These are phyloP conservation scores for Hippocampus zosterae DNA, from an alignment of 2,113 vertebrate species.

Conservation along the genomic window DNA sequence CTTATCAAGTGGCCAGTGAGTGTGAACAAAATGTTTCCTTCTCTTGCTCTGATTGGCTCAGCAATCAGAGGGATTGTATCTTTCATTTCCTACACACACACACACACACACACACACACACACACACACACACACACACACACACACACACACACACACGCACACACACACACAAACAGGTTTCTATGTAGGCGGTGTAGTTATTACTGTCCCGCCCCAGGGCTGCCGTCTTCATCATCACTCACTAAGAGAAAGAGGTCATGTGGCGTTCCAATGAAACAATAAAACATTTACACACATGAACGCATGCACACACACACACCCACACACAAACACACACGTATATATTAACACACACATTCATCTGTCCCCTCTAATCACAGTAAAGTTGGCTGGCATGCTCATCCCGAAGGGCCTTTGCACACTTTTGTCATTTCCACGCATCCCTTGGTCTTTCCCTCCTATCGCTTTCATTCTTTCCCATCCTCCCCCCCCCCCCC, in stretches of 20 bases:
- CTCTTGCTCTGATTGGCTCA: neutral
- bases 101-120: neutral
- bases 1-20: neutral
- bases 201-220: slow-evolving; percentile 34
- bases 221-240: slow-evolving; percentile 29
- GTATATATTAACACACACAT: neutral
- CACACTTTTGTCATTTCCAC: slow-evolving; percentile 54
- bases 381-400: slow-evolving; percentile 28
- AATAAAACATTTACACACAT: slow-evolving; percentile 33
- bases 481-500: neutral
- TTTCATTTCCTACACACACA: neutral
- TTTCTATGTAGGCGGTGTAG: neutral
- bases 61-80: neutral
- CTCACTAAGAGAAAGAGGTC: slow-evolving; percentile 16
- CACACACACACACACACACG: neutral
- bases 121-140: neutral
- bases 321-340: slow-evolving; percentile 3
- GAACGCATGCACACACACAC: neutral
- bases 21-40: neutral
- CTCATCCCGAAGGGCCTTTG: slow-evolving; percentile 35
- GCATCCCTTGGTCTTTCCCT: slow-evolving; percentile 29
- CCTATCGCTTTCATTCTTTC: slow-evolving; percentile 7
- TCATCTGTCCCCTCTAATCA: slow-evolving; percentile 36
- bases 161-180: neutral
- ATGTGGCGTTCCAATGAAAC: slow-evolving; percentile 47